Conservation (phyloP, 2,797 vertebrate species). For the Argyrosomus regius region DNA sequence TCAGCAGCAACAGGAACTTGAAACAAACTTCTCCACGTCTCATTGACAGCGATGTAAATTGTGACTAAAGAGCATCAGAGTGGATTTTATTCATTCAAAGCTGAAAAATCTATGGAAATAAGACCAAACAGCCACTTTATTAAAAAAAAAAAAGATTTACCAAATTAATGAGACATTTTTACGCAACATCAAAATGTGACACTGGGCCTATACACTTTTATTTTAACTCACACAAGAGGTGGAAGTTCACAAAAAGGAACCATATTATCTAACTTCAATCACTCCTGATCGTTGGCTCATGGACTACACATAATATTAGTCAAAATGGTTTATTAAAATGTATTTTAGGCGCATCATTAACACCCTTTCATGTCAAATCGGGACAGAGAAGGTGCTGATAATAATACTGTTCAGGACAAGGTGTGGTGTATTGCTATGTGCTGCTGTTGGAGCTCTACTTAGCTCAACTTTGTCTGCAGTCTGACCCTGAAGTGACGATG, state of each 20-base stretch:
- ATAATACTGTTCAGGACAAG: conserved; percentile 34
- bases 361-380: not conserved
- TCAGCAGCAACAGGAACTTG: conserved; percentile 29
- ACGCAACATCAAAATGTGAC: not conserved
- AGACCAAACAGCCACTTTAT: not conserved
- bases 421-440: conserved; percentile 35
- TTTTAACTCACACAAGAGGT: not conserved
- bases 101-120: not conserved
- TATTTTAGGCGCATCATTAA: not conserved
- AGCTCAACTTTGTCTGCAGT: conserved; percentile 31
- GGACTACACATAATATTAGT: not conserved
- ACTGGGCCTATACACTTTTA: not conserved
- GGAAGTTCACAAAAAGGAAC: not conserved
- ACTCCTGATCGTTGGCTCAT: not conserved
- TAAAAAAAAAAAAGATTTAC: too few species aligned
- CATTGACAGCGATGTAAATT: not conserved
- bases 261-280: not conserved
- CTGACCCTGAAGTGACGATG: not conserved
- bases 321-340: not conserved
- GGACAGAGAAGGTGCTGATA: conserved; percentile 27
- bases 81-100: not conserved
- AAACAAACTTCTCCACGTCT: conserved; percentile 1
- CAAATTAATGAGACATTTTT: not conserved
- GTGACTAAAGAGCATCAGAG: not conserved
- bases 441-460: conserved; percentile 10